phyloP scores from a whole-genome alignment of 1,140 invertebrate species.

The Spodoptera frugiperda region DNA sequence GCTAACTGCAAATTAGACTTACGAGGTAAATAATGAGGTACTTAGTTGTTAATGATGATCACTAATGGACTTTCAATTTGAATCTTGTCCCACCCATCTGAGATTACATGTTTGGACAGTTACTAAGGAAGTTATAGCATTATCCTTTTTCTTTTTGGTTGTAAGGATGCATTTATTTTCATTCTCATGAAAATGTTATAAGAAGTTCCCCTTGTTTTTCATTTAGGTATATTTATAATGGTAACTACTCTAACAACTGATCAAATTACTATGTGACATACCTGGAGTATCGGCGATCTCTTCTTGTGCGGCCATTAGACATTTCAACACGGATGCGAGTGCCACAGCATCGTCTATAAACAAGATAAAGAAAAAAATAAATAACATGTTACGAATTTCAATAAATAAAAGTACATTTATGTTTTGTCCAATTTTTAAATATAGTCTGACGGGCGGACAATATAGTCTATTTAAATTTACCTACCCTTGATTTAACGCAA shows the following conservation, averaged over 20 bases:
- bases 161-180: background rate
- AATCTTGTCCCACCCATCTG: background rate
- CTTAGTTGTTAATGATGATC: background rate
- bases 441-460: background rate
- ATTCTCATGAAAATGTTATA: no score
- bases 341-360: slow-evolving; percentile 92
- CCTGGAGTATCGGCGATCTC: slow-evolving; percentile 88
- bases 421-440: slow-evolving; percentile 22
- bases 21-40: slow-evolving; percentile 18
- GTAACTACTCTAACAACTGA: slow-evolving; percentile 14
- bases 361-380: slow-evolving; percentile 47
- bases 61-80: background rate
- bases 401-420: background rate
- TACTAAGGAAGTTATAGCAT: background rate
- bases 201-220: background rate
- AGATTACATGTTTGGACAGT: background rate
- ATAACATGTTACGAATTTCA: no score
- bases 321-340: slow-evolving; percentile 94
- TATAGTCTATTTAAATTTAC: no score
- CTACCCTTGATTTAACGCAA: no score
- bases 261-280: slow-evolving; percentile 60
- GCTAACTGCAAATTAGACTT: background rate
- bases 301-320: slow-evolving; percentile 93
- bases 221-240: background rate
- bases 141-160: background rate